Conservation (phyloP, 1,140 invertebrate species). For the Goniozus legneri region DNA sequence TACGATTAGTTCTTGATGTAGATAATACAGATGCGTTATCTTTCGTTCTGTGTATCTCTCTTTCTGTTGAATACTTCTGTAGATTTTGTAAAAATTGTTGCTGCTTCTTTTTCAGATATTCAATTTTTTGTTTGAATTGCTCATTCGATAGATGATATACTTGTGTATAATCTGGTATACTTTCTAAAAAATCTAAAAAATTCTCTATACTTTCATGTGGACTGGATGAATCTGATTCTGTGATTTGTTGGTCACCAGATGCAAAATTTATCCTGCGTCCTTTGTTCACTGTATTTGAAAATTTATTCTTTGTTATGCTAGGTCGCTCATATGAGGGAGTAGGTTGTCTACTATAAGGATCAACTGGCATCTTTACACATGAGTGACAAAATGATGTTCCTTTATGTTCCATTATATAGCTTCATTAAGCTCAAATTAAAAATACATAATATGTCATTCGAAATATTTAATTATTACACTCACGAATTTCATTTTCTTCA, state of each 20-base stretch:
- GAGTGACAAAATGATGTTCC: conserved; percentile 54
- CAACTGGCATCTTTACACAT: conserved; percentile 63
- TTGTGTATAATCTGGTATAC: conserved; percentile 68
- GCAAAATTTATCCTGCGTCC: conserved; percentile 27
- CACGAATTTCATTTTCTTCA: no score
- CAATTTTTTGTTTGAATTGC: conserved; percentile 65
- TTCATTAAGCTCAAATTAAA: no score
- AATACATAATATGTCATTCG: no score
- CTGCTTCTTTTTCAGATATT: conserved; percentile 63
- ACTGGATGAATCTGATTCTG: conserved; percentile 15
- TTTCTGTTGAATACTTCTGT: conserved; percentile 50
- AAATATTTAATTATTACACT: no score
- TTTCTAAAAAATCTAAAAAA: conserved; percentile 64
- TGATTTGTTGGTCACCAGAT: conserved; percentile 1
- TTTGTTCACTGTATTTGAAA: conserved; percentile 20
- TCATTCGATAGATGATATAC: conserved; percentile 65
- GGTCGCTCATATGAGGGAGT: conserved; percentile 63
- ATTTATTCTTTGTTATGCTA: conserved; percentile 37
- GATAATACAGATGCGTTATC: conserved; percentile 8
- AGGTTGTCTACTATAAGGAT: conserved; percentile 63
- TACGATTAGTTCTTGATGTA: conserved; percentile 3
- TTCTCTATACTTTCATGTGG: conserved; percentile 47
- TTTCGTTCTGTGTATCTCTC: conserved; percentile 29
- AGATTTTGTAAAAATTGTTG: conserved; percentile 57
- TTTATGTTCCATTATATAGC: conserved; percentile 43